A percentile compares a stretch with the other conserved stretches of the same genome.
phyloP scores from a whole-genome alignment of 2,888 invertebrate genomes.

The Mystacides longicornis region DNA sequence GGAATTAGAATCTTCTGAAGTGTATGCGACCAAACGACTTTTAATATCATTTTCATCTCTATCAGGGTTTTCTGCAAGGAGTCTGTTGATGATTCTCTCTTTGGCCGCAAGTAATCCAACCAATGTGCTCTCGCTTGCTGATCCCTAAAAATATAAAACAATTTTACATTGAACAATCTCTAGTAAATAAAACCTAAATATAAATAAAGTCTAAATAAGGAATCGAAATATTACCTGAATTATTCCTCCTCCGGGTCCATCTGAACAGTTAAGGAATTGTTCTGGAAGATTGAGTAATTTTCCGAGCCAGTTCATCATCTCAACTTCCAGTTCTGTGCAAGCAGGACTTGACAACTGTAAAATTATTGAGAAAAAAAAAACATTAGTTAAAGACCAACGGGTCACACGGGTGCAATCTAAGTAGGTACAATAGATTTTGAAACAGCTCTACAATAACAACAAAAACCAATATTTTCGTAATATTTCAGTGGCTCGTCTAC shows the following conservation, averaged over 20 bases:
- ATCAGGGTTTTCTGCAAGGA: constrained; percentile 49
- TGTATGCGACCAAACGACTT: constrained; percentile 70
- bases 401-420: too few relatives aligned
- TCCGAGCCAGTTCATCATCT: constrained; percentile 90
- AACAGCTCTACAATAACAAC: too few relatives aligned
- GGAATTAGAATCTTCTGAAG: constrained; percentile 83
- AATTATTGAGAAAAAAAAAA: neutral
- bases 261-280: constrained; percentile 69
- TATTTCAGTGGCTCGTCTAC: too few relatives aligned
- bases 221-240: constrained; percentile 55
- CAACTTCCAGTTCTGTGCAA: constrained; percentile 86
- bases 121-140: constrained; percentile 85
- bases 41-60: constrained; percentile 56
- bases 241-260: constrained; percentile 76
- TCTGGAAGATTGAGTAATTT: constrained; percentile 76
- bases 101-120: constrained; percentile 75
- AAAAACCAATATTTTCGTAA: too few relatives aligned
- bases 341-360: constrained; percentile 72
- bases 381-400: neutral
- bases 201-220: neutral
- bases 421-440: too few relatives aligned
- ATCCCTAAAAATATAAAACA: constrained; percentile 51
- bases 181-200: neutral
- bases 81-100: constrained; percentile 55
- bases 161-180: constrained; percentile 1